Base-by-base conservation (phyloP, 2,888 invertebrate genomes). In the Stenurella melanura region DNA sequence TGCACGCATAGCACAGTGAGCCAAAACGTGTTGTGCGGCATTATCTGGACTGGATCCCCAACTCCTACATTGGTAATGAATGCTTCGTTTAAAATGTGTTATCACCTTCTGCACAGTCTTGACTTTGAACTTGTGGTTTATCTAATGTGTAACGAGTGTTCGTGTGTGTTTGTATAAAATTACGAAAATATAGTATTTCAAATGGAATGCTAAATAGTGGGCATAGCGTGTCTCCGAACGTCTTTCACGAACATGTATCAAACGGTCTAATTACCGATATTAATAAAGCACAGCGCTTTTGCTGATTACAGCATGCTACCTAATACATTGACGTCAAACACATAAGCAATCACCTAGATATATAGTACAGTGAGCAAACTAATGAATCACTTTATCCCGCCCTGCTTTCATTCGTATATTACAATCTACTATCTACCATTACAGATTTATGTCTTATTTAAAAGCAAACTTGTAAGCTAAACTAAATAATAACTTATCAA, bases 381-480 rank as follows among this genome's bases (percentile, higher is more conserved):
- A 85, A 85, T 85, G 85, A 84, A 85, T 85, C 84, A 85, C 82
- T 81, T 77, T 68, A 80, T 73, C 77, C 83, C 83, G 81, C 82
- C 85, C 81, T 80, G 81, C 76, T 83, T 84, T 83, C 84, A 83
- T 84, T 84, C 80, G 81, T 83, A 84, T 81, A 84, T 81, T 83
- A 80, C 82, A 74, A 80, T 81, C 79, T 80, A 80, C 80, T 76
- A 82, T 82, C 80, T 84, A 78, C 80, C 80, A 83, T 82, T 81
- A 81, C 73, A 81, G 82, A 85, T 85, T 83, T 85, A 85, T 83
- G 81, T 82, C 82, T 82, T 82, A 81, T 83, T 83, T 81, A 79
- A 83, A 85, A 82, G 82, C 83, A 82, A 83, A 80, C 81, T 80
- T 78, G 78, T 81, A 78, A 81, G 81, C 81, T 78, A 80, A 76